Evolutionary conservation across 2,888 invertebrate genomes (phyloP), one percentile per base, ranked within the genome.

Genomic region (Stegana nigrithorax): DNA sequence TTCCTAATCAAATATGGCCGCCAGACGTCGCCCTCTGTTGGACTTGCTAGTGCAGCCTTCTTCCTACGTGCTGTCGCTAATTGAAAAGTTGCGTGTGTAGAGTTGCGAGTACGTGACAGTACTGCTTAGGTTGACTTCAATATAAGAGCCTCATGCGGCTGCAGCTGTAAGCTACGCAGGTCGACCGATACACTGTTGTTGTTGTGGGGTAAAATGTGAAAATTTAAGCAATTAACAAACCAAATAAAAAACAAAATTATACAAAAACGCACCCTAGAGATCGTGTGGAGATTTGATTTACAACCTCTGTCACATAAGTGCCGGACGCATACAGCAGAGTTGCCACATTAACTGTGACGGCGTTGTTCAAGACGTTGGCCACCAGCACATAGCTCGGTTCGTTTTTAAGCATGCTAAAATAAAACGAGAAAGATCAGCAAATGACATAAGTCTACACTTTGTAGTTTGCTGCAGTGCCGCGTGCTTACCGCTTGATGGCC

Each of bases 341-440:
- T 0, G 80, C 80, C 17, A 89, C 80, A 75, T 87, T 82, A 1
- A 86, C 80, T 0, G 62, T 66, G 0, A 45, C 74, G 0, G 67
- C 67, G 2, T 73, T 59, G 19, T 75, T 67, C 3, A 84, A 80
- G 45, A 89, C 79, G 81, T 89, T 89, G n/a, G 87, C 84, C 6
- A 88, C 74, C 1, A 87, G 84, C 0, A 88, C 82, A 1, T 87
- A 82, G 1, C 81, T 83, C 10, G 82, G 75, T 2, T 80, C 71
- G 1, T 81, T 82, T 23, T 66, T 67, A 29, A 81, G 60, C 2
- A 73, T 65, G 50, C 75, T 75, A 17, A 53, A 53, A 57, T 36
- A 4, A 55, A 36, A 63, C 10, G n/a, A n/a, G n/a, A 39, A 44
- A 25, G n/a, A 19, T 23, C 17, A 14, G 4, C 14, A 3, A 36